Evolutionary conservation across 2,888 invertebrate species (phyloP).

Genomic region (Andrena minutula): DNA sequence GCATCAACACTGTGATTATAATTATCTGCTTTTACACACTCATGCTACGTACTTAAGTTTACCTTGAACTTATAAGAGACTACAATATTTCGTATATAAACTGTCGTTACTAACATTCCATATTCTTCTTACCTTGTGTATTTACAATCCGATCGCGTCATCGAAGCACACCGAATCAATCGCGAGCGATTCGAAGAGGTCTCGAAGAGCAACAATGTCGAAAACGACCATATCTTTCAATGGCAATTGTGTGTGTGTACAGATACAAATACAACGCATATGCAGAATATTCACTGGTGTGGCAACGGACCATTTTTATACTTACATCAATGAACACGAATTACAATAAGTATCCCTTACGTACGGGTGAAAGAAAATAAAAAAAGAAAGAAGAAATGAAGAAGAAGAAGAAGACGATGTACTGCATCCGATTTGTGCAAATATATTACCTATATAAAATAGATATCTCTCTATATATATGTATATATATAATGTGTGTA

Average conservation of each 20-base stretch:
- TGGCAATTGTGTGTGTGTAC: constrained; percentile 30
- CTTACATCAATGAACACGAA: constrained; percentile 31
- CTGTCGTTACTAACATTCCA: too few relatives aligned
- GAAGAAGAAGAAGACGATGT: constrained; percentile 33
- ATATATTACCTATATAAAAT: constrained; percentile 55
- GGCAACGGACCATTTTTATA: constrained; percentile 6
- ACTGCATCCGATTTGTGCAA: constrained; percentile 47
- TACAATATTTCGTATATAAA: too few relatives aligned
- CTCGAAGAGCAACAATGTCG: constrained; percentile 7
- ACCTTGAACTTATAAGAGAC: too few relatives aligned
- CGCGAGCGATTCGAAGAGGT: background rate
- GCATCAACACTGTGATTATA: too few relatives aligned
- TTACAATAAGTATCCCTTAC: constrained; percentile 14
- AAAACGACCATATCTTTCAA: constrained; percentile 46
- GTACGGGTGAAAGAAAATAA: constrained; percentile 24
- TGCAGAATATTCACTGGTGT: constrained; percentile 19
- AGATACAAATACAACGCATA: constrained; percentile 49
- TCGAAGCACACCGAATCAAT: background rate
- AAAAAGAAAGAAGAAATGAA: constrained; percentile 24
- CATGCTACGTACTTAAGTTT: too few relatives aligned
- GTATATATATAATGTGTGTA: constrained; percentile 42
- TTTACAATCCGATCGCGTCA: background rate
- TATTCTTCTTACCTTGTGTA: background rate
- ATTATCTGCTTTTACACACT: too few relatives aligned
- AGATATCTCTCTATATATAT: constrained; percentile 41